Evolutionary conservation across 1,140 invertebrate species (phyloP).

Genomic region (Drosophila ogumai): DNA sequence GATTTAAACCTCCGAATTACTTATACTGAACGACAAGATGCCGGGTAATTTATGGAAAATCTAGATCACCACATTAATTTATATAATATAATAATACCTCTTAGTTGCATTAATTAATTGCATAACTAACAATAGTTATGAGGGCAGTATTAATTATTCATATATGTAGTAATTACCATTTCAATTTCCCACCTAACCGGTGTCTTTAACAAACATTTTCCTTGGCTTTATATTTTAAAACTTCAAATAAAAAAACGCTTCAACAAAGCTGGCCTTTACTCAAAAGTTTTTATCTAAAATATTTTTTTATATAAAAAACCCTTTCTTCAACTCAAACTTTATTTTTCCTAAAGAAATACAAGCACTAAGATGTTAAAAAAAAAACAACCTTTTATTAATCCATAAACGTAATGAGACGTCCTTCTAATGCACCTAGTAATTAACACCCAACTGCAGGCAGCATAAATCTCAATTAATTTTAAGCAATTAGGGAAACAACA

Average conservation of each 20-base stretch:
- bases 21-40: background rate
- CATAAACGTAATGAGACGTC: slow-evolving; percentile 17
- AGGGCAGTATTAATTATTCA: background rate
- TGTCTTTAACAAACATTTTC: background rate
- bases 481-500: slow-evolving; percentile 25
- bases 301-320: background rate
- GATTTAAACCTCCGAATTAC: background rate
- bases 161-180: background rate
- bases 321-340: background rate
- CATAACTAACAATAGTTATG: background rate
- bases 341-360: background rate
- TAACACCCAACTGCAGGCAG: slow-evolving; percentile 21
- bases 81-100: background rate
- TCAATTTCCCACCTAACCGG: background rate
- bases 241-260: background rate
- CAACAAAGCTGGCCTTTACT: background rate
- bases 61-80: background rate
- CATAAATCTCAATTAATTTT: slow-evolving; percentile 53
- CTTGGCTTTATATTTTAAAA: background rate
- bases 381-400: background rate
- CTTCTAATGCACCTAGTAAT: slow-evolving; percentile 38
- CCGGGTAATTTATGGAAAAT: background rate
- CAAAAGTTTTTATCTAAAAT: background rate
- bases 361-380: background rate
- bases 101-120: background rate